Percentiles rank a stretch among this genome's conserved stretches.
Evolutionary conservation across 2,113 vertebrate species (phyloP).

Genomic region (Scytalopus superciliaris): DNA sequence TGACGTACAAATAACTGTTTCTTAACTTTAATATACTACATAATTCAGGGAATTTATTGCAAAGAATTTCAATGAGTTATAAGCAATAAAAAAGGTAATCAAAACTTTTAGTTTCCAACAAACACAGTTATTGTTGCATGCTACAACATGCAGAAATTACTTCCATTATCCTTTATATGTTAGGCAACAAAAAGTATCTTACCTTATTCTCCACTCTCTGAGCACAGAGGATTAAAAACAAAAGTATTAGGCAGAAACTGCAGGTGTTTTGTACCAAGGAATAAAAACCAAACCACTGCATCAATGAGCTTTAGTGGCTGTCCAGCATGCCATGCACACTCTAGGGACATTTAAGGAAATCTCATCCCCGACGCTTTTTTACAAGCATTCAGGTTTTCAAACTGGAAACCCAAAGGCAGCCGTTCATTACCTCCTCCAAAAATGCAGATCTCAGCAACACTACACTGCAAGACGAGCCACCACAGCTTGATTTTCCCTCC

Average conservation of each 20-base stretch:
- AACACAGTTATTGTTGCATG: neutral
- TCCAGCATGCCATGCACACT: neutral
- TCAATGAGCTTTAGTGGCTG: neutral
- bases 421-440: neutral
- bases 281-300: neutral
- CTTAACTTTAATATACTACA: neutral
- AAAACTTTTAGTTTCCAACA: constrained; percentile 17
- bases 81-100: constrained; percentile 43
- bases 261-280: neutral
- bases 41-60: neutral
- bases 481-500: constrained; percentile 12
- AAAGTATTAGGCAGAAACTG: neutral
- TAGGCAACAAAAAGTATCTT: constrained; percentile 29
- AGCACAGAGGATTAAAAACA: constrained; percentile 39
- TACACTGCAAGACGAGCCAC: neutral
- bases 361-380: neutral
- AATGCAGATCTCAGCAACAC: neutral
- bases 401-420: neutral
- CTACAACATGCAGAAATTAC: constrained; percentile 10
- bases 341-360: neutral
- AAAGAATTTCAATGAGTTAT: neutral
- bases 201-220: constrained; percentile 48
- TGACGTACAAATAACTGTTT: neutral
- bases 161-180: neutral
- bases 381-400: neutral